These are phyloP conservation scores for Nibea coibor DNA, from an alignment of 2,113 vertebrate species.

Conservation along the genomic window DNA sequence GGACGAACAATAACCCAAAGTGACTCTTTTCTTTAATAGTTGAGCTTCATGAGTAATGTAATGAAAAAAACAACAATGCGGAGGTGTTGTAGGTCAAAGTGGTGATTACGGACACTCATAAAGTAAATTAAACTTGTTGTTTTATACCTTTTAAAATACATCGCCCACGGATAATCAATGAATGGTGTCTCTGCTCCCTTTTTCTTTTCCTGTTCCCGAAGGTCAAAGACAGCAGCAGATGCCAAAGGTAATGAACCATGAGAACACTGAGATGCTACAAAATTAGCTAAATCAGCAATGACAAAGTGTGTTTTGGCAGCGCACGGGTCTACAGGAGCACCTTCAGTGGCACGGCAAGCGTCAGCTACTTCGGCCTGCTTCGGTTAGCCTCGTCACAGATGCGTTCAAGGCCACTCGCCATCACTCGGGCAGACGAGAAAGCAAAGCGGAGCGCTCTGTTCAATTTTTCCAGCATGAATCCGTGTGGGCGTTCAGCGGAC, in stretches of 20 bases:
- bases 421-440: not conserved
- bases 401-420: slow-evolving; percentile 12
- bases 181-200: not conserved
- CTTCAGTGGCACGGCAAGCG: not conserved
- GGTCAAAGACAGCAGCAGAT: slow-evolving; percentile 58
- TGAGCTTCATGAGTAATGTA: not conserved
- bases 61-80: too few species aligned
- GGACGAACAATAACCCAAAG: not conserved
- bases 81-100: too few species aligned
- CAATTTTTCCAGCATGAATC: not conserved
- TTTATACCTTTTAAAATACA: not conserved
- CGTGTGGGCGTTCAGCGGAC: not conserved
- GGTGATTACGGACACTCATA: too few species aligned
- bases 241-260: slow-evolving; percentile 57
- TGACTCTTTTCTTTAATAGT: not conserved
- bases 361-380: not conserved
- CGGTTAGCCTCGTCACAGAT: not conserved
- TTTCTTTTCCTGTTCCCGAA: slow-evolving; percentile 24
- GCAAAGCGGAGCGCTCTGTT: not conserved
- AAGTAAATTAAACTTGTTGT: not conserved
- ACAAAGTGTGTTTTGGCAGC: slow-evolving; percentile 24
- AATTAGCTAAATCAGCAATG: slow-evolving; percentile 51
- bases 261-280: slow-evolving; percentile 34
- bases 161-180: not conserved
- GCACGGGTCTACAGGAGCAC: not conserved